Conservation (phyloP, 2,888 invertebrate species). For the Calliopum simillimum region DNA sequence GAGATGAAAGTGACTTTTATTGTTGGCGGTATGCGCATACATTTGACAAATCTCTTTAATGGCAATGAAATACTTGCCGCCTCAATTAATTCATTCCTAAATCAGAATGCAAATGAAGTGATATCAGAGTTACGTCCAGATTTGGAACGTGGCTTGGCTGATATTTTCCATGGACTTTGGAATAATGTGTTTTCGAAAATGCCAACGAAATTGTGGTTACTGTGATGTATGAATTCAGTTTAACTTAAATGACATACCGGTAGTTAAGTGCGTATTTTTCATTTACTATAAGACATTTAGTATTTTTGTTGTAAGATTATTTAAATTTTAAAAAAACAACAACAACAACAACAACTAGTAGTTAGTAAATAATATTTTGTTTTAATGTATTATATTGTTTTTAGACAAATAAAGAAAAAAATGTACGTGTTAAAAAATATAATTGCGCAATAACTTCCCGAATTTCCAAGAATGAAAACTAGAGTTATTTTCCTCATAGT, state of each 20-base stretch:
- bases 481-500: too few species aligned
- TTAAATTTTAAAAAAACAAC: too few species aligned
- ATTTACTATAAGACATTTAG: neutral
- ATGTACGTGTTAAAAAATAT: too few species aligned
- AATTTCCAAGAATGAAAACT: too few species aligned
- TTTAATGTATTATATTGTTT: too few species aligned
- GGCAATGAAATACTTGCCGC: conserved; percentile 73
- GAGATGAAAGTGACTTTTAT: conserved; percentile 72
- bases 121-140: conserved; percentile 71
- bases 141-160: conserved; percentile 70
- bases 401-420: too few species aligned
- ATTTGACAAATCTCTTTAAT: conserved; percentile 73
- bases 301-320: conserved; percentile 1
- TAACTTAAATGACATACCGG: neutral
- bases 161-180: conserved; percentile 71
- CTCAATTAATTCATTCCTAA: conserved; percentile 72
- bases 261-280: neutral
- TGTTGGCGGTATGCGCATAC: conserved; percentile 70
- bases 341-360: too few species aligned
- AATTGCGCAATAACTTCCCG: too few species aligned
- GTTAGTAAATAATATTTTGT: too few species aligned
- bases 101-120: conserved; percentile 73
- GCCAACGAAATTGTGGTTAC: conserved; percentile 71
- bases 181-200: conserved; percentile 72
- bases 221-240: conserved; percentile 48